Base-by-base conservation (phyloP, 2,888 invertebrate species). In the Patella caerulea region DNA sequence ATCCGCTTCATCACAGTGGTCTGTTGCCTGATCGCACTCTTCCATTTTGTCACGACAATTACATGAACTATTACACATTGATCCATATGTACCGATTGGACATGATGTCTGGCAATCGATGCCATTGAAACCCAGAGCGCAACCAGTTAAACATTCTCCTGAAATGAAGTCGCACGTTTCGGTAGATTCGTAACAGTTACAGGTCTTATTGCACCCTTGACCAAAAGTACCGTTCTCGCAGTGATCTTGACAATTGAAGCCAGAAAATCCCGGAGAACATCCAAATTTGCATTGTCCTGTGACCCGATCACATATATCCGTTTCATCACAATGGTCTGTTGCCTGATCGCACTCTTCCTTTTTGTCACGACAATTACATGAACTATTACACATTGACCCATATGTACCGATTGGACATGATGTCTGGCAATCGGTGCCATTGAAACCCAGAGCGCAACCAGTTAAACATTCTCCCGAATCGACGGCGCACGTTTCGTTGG, bases 301-400 rank as follows among this genome's bases (percentile, higher is more conserved):
- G 19, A 65, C 14, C 65, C 14, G 19, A 65, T 65, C 65, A 65
- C 65, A 65, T 4, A 65, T 15, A 11, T 65, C 65, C 24, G 19
- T 65, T 65, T 24, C 14, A 24, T 65, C 24, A 71, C 81, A 81
- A 53, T 56, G 54, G 12, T 79, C 81, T 14, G 75, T 65, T 12
- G 15, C 56, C 14, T 75, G 71, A 24, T 76, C 70, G 59, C 78
- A 79, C 17, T 15, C 29, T 11, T 65, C 65, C 9, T 11, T 14
- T 24, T 1, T 24, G 24, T 65, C 19, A 14, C 19, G 11, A 65
- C 65, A 65, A 11, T 24, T 65, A 65, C 65, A 65, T 65, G 65
- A 24, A 9, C 24, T 65, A 24, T 65, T 65, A 65, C 65, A 65
- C 24, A 24, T 19, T 12, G 24, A 24, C 12, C 65, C 65, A 65